Evolutionary conservation across 2,888 invertebrate genomes (phyloP).

Genomic region (Erynnis tages): DNA sequence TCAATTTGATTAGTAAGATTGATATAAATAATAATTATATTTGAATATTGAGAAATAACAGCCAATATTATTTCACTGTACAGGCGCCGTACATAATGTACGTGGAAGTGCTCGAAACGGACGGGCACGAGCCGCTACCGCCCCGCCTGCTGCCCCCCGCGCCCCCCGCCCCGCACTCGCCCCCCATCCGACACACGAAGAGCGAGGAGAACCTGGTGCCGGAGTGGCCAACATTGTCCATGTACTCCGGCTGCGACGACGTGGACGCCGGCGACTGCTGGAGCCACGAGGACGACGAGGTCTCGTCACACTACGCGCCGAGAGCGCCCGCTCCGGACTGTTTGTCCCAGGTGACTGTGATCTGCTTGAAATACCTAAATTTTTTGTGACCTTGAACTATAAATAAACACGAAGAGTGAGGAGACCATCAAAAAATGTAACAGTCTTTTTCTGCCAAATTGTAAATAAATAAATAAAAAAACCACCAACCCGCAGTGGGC

Average conservation of each 20-base stretch:
- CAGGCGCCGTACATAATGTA: constrained; percentile 98
- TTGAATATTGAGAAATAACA: too few species aligned
- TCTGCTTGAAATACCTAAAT: too few species aligned
- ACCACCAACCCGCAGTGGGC: too few species aligned
- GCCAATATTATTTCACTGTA: constrained; percentile 4
- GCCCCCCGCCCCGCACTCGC: constrained; percentile 87
- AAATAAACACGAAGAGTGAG: too few species aligned
- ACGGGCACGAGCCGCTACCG: constrained; percentile 90
- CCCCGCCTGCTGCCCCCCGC: constrained; percentile 90
- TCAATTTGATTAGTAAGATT: too few species aligned
- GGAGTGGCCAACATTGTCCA: constrained; percentile 77
- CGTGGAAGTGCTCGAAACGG: constrained; percentile 94
- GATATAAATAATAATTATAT: too few species aligned
- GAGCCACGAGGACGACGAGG: constrained; percentile 98
- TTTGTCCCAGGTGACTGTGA: constrained; percentile 94
- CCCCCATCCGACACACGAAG: constrained; percentile 92
- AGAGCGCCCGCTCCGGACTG: constrained; percentile 68
- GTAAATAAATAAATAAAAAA: too few species aligned
- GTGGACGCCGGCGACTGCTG: constrained; percentile 86
- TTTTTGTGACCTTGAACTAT: too few species aligned
- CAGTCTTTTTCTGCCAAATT: too few species aligned
- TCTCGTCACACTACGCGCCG: constrained; percentile 68
- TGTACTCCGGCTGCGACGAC: constrained; percentile 65
- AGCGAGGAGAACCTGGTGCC: constrained; percentile 94
- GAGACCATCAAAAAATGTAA: too few species aligned